Conservation (phyloP, 2,113 vertebrate species). For the Sylvilagus bachmani region DNA sequence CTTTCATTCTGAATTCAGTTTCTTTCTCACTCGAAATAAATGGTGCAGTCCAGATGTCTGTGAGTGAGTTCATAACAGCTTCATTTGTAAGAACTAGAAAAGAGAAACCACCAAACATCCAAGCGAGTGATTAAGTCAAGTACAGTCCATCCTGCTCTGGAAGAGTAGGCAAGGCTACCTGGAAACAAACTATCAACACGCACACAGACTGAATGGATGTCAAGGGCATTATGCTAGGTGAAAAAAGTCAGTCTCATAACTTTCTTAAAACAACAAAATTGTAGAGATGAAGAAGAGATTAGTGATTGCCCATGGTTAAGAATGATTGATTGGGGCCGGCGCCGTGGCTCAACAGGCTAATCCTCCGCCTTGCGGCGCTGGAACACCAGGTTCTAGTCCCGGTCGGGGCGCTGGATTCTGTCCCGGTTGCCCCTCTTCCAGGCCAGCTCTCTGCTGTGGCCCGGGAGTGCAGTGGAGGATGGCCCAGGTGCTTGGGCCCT, state of each 20-base stretch:
- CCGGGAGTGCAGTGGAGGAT: no score
- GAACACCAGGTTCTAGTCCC: no score
- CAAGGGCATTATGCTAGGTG: background rate
- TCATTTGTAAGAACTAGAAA: conserved; percentile 19
- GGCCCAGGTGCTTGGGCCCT: no score
- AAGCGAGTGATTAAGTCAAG: background rate
- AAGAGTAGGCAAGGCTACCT: background rate
- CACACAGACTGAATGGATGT: background rate
- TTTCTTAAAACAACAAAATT: background rate
- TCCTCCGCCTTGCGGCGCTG: no score
- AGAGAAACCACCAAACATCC: background rate
- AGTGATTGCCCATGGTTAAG: background rate
- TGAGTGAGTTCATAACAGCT: background rate
- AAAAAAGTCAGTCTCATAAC: background rate
- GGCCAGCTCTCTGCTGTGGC: no score
- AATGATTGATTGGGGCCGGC: no score
- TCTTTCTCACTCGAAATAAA: conserved; percentile 1
- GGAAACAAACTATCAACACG: background rate
- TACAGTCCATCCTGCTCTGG: background rate
- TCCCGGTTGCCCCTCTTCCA: no score
- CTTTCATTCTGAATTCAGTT: background rate
- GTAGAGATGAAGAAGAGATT: background rate
- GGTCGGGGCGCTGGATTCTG: no score
- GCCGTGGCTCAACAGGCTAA: no score
- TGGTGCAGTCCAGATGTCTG: background rate